Percentiles rank a stretch among this genome's conserved stretches.
phyloP scores from a whole-genome alignment of 2,888 invertebrate species.

The Polydrusus pterygomalis region DNA sequence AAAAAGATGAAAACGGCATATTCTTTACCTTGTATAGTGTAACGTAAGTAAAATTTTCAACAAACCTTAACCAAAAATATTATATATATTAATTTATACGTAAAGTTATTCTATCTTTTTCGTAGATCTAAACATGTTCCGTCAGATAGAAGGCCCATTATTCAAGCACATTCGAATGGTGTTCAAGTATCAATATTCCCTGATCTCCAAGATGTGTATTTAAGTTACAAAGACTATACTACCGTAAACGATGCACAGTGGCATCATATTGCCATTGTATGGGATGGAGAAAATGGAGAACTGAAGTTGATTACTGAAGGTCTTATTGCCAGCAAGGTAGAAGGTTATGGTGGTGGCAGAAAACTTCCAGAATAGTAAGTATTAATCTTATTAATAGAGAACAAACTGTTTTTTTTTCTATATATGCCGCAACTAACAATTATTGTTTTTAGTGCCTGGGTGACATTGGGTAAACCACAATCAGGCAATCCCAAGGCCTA shows the following conservation, averaged over 20 bases:
- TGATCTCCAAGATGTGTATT: slow-evolving; percentile 90
- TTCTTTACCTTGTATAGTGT: slow-evolving; percentile 96
- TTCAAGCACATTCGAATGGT: slow-evolving; percentile 95
- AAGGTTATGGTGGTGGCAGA: slow-evolving; percentile 90
- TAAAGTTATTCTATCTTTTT: not conserved
- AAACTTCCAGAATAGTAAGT: slow-evolving; percentile 88
- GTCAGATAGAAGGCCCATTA: slow-evolving; percentile 84
- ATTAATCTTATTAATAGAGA: not conserved
- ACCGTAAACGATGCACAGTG: slow-evolving; percentile 97
- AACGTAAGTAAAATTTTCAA: slow-evolving; percentile 74
- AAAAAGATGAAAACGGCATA: slow-evolving; percentile 92
- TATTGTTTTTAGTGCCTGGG: slow-evolving; percentile 84
- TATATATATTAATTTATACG: not conserved
- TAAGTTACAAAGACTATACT: slow-evolving; percentile 93
- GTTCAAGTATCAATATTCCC: slow-evolving; percentile 93
- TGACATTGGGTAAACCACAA: slow-evolving; percentile 92
- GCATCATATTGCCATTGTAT: slow-evolving; percentile 95
- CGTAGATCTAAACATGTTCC: slow-evolving; percentile 86
- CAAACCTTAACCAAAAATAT: too few relatives aligned
- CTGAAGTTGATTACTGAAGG: slow-evolving; percentile 96
- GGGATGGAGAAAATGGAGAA: slow-evolving; percentile 92
- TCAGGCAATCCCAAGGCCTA: slow-evolving; percentile 87
- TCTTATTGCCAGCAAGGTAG: slow-evolving; percentile 92
- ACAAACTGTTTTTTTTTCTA: not conserved
- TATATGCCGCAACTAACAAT: not conserved